Conservation (phyloP, 2,797 vertebrate species). For the Calcarius lapponicus region DNA sequence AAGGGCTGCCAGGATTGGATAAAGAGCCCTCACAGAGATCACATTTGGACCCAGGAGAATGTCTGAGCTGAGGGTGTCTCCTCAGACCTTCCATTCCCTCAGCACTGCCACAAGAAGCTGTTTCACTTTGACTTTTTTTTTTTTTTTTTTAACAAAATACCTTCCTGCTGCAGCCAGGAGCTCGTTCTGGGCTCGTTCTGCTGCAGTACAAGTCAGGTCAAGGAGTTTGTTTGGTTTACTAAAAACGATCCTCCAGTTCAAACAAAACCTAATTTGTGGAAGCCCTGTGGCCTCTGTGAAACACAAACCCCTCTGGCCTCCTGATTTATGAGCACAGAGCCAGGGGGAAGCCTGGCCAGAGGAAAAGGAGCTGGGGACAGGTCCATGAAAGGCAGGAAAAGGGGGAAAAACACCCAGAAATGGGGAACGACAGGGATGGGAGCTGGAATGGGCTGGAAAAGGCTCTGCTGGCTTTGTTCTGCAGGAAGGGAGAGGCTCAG, state of each 20-base stretch:
- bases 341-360: neutral
- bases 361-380: neutral
- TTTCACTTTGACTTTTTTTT: neutral
- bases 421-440: fast-evolving
- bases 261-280: constrained; percentile 41
- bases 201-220: constrained; percentile 19
- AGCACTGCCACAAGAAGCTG: neutral
- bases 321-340: constrained; percentile 30
- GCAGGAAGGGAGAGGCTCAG: neutral
- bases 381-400: neutral
- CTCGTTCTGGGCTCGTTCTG: neutral
- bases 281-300: constrained; percentile 50
- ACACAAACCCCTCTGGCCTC: constrained; percentile 18
- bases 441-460: neutral
- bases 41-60: neutral
- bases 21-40: neutral
- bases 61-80: neutral
- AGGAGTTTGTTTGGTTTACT: constrained; percentile 51
- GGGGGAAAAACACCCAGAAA: neutral
- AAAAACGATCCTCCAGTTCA: constrained; percentile 36
- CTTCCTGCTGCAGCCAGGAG: neutral
- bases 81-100: constrained; percentile 37
- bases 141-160: neutral
- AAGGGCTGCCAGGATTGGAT: neutral
- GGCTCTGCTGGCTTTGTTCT: neutral